Evolutionary conservation across 2,888 invertebrate species (phyloP).

Genomic region (Marronus borbonicus): DNA sequence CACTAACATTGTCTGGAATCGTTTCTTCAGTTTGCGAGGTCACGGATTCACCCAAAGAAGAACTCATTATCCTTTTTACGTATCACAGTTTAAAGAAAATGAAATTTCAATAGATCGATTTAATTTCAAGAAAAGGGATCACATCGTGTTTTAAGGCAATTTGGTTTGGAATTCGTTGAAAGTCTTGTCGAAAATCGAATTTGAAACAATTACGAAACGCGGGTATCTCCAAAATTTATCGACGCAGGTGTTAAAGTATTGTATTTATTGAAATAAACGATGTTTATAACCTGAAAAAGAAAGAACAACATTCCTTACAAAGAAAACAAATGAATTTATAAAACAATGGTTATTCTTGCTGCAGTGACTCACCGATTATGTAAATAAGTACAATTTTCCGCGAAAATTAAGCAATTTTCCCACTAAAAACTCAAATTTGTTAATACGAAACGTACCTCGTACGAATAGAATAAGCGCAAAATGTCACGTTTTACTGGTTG

Average conservation of each 20-base stretch:
- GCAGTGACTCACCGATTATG: not conserved
- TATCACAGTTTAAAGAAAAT: not conserved
- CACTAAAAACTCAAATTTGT: too few relatives aligned
- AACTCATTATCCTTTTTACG: not conserved
- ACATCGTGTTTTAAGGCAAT: not conserved
- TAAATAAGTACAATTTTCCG: not conserved
- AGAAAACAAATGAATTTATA: conserved; percentile 11
- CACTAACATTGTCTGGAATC: conserved; percentile 48
- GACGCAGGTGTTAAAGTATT: not conserved
- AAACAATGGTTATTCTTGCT: not conserved
- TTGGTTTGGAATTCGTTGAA: not conserved
- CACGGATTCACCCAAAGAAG: conserved; percentile 3
- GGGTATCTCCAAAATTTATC: not conserved
- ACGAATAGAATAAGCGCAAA: too few relatives aligned
- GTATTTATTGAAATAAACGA: conserved; percentile 16
- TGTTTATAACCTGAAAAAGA: conserved; percentile 24
- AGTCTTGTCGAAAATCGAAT: not conserved
- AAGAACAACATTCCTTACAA: not conserved
- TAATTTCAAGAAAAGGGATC: not conserved
- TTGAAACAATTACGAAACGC: not conserved
- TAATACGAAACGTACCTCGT: too few relatives aligned
- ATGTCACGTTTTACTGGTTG: not conserved
- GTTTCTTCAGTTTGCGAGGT: conserved; percentile 33
- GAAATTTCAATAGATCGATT: not conserved
- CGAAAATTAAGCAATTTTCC: conserved; percentile 9